Evolutionary conservation across 2,797 vertebrate species (phyloP).

Genomic region (Leptoclinus maculatus): DNA sequence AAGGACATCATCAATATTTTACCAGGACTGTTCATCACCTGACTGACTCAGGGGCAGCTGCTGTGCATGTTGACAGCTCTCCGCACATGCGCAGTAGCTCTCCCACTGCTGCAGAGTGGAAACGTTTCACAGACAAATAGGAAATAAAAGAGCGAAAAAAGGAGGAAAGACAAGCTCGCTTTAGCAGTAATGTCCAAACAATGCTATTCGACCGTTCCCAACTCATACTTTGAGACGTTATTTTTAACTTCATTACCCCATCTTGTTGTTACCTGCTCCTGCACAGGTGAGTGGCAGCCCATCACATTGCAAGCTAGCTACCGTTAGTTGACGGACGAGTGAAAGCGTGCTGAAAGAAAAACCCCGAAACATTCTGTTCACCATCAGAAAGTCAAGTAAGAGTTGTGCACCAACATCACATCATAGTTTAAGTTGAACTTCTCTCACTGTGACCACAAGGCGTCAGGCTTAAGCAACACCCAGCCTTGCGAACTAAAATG

Average conservation of each 20-base stretch:
- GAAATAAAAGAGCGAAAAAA: background rate
- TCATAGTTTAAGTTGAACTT: background rate
- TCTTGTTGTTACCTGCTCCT: background rate
- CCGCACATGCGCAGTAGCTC: conserved; percentile 30
- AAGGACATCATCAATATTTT: conserved; percentile 61
- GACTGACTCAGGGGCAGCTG: conserved; percentile 41
- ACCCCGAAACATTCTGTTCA: too few species aligned
- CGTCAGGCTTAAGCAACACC: conserved; percentile 16
- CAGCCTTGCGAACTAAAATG: background rate
- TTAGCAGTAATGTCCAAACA: fast-evolving
- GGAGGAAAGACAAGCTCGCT: fast-evolving
- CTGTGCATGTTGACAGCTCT: conserved; percentile 10
- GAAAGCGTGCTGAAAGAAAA: background rate
- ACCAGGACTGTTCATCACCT: conserved; percentile 40
- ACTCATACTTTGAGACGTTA: background rate
- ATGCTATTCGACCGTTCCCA: fast-evolving
- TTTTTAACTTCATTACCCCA: background rate
- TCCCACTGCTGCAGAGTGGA: background rate
- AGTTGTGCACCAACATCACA: background rate
- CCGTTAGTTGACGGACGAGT: background rate
- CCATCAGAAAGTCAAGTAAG: fast-evolving
- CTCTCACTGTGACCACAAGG: too few species aligned
- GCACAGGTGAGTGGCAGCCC: conserved; percentile 53
- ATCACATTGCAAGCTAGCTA: background rate
- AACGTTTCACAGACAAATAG: background rate